A percentile compares a stretch with the other conserved stretches of the same genome.
Conservation (phyloP, 2,797 vertebrate species). For the Staurois parvus region DNA sequence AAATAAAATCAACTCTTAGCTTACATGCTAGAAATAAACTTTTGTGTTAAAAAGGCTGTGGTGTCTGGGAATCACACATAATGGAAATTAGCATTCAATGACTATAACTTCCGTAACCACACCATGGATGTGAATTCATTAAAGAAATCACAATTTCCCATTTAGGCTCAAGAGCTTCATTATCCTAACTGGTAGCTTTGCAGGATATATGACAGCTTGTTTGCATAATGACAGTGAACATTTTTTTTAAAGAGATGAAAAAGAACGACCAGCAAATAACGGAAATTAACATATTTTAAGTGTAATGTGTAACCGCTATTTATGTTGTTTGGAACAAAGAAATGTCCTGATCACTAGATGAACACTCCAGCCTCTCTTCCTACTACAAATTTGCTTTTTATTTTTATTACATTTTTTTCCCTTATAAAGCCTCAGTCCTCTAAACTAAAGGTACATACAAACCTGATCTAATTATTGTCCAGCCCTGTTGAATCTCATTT, state of each 20-base stretch:
- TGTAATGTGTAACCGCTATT: slow-evolving; percentile 4
- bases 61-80: slow-evolving; percentile 23
- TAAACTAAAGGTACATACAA: too few relatives aligned
- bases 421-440: too few relatives aligned
- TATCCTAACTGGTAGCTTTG: slow-evolving; percentile 56
- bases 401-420: too few relatives aligned
- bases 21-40: background rate
- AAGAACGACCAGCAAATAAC: slow-evolving; percentile 19
- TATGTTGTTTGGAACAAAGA: background rate
- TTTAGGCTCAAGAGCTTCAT: slow-evolving; percentile 61
- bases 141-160: slow-evolving; percentile 60
- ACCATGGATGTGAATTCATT: slow-evolving; percentile 58
- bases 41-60: slow-evolving; percentile 23
- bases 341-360: background rate
- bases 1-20: background rate
- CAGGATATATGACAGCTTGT: slow-evolving; percentile 59
- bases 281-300: slow-evolving; percentile 35
- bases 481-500: too few relatives aligned
- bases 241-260: slow-evolving; percentile 19
- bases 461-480: too few relatives aligned
- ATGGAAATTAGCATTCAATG: slow-evolving; percentile 46
- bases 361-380: background rate
- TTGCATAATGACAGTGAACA: slow-evolving; percentile 57
- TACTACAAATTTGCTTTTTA: background rate
- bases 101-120: slow-evolving; percentile 44